Base-by-base conservation (phyloP, 2,888 invertebrate species). In the Gastracanthus pulcherrimus region DNA sequence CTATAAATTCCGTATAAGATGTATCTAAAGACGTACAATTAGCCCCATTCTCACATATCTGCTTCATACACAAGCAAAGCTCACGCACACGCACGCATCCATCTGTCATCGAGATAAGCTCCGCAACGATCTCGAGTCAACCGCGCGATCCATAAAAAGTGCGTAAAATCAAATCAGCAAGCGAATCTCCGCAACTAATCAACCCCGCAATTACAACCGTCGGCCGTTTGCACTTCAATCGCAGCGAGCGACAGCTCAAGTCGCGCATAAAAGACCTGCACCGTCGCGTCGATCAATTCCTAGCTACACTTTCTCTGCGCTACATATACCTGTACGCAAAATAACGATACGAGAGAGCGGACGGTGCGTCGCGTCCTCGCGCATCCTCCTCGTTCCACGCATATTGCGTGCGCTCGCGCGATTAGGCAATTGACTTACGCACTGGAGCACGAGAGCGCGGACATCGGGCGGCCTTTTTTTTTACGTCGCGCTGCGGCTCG, bases 381-480 rank as follows among this genome's bases (percentile, higher is more conserved):
- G 60, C 60, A 34, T 31, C 38, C 36, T 19, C 38, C 38, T 64
- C 38, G 38, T 64, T 36, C 38, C 38, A 64, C n/a, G 64, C 23
- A 26, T 41, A 34, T 36, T n/a, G 6, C 31, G n/a, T n/a, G n/a
- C 23, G 38, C 36, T 31, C 75, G 66, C 48, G 62, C 82, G 84
- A 81, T 81, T 79, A 80, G 82, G 72, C 77, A 82, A 83, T 82
- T 84, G 83, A 82, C 83, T 76, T 81, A 82, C 76, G 38, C 69
- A 77, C 82, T 78, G 60, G 79, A 67, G 82, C 76, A 70, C 51
- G 80, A 79, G 78, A 79, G 76, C 67, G 82, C 80, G 66, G n/a
- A 48, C 19, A 1, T 31, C 41, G 41, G 3, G 29, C 51, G 48
- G 31, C n/a, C 36, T 66, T 55, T 51, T 31, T 70, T 34, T 67